Conservation (phyloP, 2,888 invertebrate genomes). For the Amiota communis region DNA sequence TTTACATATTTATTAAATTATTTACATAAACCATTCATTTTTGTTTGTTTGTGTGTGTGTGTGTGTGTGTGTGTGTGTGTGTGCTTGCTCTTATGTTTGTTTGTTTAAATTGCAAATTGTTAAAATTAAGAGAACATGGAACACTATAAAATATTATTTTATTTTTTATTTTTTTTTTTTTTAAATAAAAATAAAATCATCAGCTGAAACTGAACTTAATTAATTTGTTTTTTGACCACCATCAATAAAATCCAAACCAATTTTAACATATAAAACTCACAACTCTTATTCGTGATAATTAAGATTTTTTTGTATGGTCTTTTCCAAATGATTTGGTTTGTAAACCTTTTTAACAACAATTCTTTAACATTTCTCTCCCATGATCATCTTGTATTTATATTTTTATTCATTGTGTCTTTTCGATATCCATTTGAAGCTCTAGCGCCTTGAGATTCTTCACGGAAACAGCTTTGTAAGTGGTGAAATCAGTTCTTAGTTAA, state of each 20-base stretch:
- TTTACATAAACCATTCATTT: conserved; percentile 51
- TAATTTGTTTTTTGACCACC: background rate
- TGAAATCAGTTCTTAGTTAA: too few species aligned
- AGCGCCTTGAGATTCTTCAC: too few species aligned
- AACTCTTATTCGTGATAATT: too few species aligned
- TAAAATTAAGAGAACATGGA: background rate
- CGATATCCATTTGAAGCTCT: too few species aligned
- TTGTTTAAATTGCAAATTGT: conserved; percentile 1
- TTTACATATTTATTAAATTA: conserved; percentile 64
- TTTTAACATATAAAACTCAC: background rate
- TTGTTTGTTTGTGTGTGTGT: background rate
- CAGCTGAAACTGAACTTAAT: background rate
- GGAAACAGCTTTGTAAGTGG: too few species aligned
- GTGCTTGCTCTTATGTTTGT: background rate
- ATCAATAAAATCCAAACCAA: background rate
- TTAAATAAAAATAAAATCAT: background rate
- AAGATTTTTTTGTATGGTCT: too few species aligned
- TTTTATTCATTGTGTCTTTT: too few species aligned
- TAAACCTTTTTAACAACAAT: too few species aligned
- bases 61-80: background rate
- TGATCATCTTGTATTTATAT: too few species aligned
- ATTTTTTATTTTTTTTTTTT: background rate
- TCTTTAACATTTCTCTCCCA: too few species aligned
- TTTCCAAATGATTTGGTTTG: too few species aligned
- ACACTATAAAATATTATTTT: background rate